Conservation (phyloP, 2,797 vertebrate species). For the Tokudaia tokunoshimensis region DNA sequence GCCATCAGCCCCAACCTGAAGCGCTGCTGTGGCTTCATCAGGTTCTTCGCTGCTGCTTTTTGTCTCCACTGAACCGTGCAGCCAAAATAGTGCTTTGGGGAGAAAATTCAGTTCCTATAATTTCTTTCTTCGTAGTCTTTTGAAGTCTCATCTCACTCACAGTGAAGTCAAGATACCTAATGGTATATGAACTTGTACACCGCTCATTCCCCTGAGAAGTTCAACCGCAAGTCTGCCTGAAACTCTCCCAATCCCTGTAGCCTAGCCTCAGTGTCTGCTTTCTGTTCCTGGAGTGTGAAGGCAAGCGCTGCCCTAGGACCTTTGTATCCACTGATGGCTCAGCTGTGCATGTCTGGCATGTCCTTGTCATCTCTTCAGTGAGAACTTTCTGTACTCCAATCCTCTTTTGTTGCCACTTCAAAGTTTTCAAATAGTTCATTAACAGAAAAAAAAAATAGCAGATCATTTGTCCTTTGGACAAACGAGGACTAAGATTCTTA, state of each 20-base stretch:
- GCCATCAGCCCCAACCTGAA: background rate
- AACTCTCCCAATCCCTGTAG: background rate
- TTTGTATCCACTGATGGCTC: background rate
- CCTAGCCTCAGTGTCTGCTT: background rate
- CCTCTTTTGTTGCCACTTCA: background rate
- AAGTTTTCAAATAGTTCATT: background rate
- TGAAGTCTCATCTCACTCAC: background rate
- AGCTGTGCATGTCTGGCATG: background rate
- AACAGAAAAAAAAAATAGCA: background rate
- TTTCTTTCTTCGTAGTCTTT: background rate
- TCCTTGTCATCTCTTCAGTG: background rate
- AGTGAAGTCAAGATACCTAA: background rate
- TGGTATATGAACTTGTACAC: background rate
- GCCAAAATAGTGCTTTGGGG: background rate
- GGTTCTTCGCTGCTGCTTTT: background rate
- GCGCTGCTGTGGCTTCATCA: background rate
- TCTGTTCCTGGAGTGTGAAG: background rate
- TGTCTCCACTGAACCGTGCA: background rate
- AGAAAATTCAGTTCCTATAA: background rate
- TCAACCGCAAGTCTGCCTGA: background rate
- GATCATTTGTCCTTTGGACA: background rate
- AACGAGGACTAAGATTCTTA: slow-evolving; percentile 7
- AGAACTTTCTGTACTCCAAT: background rate
- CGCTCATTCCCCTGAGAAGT: background rate
- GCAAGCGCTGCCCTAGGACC: background rate